Evolutionary conservation across 1,140 invertebrate genomes (phyloP).

Genomic region (Drosophila mayri): DNA sequence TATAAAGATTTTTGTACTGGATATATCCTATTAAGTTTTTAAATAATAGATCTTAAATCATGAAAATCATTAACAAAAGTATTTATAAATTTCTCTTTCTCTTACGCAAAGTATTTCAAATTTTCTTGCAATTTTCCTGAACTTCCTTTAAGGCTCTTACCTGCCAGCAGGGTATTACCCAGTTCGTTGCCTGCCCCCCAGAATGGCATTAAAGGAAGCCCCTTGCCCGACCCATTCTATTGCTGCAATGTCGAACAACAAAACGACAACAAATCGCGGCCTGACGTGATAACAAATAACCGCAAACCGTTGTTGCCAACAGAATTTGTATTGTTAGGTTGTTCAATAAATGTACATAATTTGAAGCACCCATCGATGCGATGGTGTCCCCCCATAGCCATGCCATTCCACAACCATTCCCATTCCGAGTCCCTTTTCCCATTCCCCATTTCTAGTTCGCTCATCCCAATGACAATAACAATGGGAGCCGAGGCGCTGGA

Average conservation of each 20-base stretch:
- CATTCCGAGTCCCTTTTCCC: neutral
- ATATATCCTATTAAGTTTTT: neutral
- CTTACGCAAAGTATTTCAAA: neutral
- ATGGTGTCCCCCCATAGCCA: neutral
- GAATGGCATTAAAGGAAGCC: conserved; percentile 6
- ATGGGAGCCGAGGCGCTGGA: conserved; percentile 6
- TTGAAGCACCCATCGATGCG: conserved; percentile 40
- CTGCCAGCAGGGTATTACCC: conserved; percentile 4
- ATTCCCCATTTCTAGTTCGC: neutral
- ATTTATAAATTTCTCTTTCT: neutral
- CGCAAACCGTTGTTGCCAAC: conserved; percentile 70
- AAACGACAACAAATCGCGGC: conserved; percentile 64
- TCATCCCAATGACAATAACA: conserved; percentile 25
- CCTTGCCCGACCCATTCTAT: neutral
- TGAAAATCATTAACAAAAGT: too few species aligned
- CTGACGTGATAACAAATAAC: conserved; percentile 82
- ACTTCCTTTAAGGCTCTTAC: too few species aligned
- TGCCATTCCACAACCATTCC: neutral
- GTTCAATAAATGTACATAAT: conserved; percentile 78
- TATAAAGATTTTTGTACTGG: neutral
- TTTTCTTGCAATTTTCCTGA: neutral
- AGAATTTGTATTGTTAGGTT: conserved; percentile 52
- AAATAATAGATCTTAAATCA: neutral
- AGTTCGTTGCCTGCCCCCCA: neutral
- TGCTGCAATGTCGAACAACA: conserved; percentile 51